These are phyloP conservation scores for Enteromius trimaculatus DNA, from an alignment of 2,797 vertebrate genomes.

Conservation along the genomic window DNA sequence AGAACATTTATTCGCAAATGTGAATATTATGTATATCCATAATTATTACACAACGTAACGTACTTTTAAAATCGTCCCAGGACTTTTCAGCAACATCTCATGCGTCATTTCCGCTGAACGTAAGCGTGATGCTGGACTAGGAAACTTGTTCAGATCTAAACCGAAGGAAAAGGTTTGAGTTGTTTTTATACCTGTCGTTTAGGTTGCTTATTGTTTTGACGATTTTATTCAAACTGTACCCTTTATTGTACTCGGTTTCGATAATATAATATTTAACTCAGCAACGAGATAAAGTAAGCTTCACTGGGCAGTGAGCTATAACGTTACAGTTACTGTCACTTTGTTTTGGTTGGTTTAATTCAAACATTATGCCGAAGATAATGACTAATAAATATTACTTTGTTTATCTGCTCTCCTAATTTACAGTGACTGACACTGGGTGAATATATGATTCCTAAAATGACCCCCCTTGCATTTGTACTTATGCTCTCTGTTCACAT, in stretches of 20 bases:
- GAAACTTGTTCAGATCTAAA: constrained; percentile 24
- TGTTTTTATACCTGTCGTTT: neutral
- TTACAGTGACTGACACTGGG: neutral
- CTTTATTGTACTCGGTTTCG: neutral
- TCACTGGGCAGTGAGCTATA: neutral
- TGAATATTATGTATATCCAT: neutral
- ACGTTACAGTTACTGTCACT: neutral
- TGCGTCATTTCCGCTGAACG: constrained; percentile 32
- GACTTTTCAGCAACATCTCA: constrained; percentile 6
- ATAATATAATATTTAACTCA: constrained; percentile 2
- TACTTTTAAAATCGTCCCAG: neutral
- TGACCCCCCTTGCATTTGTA: neutral
- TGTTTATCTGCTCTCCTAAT: neutral
- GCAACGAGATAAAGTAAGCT: neutral
- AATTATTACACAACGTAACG: neutral
- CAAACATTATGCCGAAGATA: neutral
- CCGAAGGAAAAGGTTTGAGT: constrained; percentile 2
- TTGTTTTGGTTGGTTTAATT: neutral
- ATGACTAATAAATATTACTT: neutral
- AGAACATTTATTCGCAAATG: neutral
- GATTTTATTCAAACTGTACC: neutral
- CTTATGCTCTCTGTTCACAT: neutral
- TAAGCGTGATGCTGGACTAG: constrained; percentile 13
- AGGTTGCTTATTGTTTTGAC: neutral
- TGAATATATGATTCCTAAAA: neutral